Evolutionary conservation across 2,797 vertebrate genomes (phyloP).

Genomic region (Gymnothorax javanicus): DNA sequence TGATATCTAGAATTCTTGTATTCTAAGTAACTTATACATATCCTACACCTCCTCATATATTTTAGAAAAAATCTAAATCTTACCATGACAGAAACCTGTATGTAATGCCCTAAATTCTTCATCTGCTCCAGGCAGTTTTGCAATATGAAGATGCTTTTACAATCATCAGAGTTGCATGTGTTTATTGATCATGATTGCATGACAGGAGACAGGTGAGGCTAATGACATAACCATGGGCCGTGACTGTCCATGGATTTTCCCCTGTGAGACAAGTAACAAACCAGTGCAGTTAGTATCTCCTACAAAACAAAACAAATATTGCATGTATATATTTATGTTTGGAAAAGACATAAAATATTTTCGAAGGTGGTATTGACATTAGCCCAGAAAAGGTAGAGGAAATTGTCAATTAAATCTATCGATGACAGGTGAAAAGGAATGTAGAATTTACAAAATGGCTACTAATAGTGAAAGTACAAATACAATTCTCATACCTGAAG

Average conservation of each 20-base stretch:
- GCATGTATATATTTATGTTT: background rate
- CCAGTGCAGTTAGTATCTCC: conserved; percentile 12
- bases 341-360: background rate
- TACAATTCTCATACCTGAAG: background rate
- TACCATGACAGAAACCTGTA: no score
- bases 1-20: no score
- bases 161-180: background rate
- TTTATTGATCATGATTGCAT: conserved; percentile 9
- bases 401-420: background rate
- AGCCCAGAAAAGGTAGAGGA: background rate
- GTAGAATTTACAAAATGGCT: background rate
- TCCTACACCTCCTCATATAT: no score
- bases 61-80: no score
- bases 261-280: background rate
- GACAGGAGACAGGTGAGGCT: background rate
- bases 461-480: background rate
- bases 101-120: background rate
- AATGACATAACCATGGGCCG: background rate
- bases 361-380: no score
- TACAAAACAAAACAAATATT: conserved; percentile 10
- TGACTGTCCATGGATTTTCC: background rate
- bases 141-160: background rate
- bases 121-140: background rate
- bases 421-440: background rate
- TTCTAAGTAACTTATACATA: no score